Percentiles rank a stretch among this genome's conserved stretches.
Evolutionary conservation across 2,888 invertebrate species (phyloP).

Genomic region (Zootermopsis nevadensis): DNA sequence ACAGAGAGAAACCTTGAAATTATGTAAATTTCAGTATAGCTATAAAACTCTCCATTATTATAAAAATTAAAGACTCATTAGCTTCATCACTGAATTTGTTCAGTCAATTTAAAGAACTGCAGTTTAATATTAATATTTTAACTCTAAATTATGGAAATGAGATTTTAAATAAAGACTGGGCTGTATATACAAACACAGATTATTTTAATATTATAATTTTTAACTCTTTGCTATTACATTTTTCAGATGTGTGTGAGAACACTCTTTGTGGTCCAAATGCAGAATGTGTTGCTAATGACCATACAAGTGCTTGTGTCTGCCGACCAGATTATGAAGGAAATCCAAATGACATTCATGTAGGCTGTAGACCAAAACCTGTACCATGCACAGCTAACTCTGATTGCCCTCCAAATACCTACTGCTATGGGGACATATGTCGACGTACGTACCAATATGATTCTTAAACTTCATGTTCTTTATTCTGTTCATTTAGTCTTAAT

Average conservation of each 20-base stretch:
- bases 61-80: too few species aligned
- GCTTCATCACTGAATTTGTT: too few species aligned
- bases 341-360: conserved; percentile 74
- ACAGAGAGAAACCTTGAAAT: too few species aligned
- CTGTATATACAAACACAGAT: too few species aligned
- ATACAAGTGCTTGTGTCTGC: conserved; percentile 83
- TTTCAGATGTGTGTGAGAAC: conserved; percentile 80
- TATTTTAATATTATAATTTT: too few species aligned
- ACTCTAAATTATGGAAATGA: too few species aligned
- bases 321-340: conserved; percentile 82
- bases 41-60: too few species aligned
- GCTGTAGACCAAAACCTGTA: conserved; percentile 81
- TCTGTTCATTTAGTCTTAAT: too few species aligned
- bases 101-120: too few species aligned
- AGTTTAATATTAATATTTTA: too few species aligned
- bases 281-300: conserved; percentile 82
- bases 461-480: conserved; percentile 53
- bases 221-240: background rate
- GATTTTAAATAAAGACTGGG: too few species aligned
- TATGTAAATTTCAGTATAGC: too few species aligned
- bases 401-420: conserved; percentile 83
- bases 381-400: conserved; percentile 78
- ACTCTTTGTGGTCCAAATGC: conserved; percentile 85
- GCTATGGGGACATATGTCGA: conserved; percentile 83
- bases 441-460: conserved; percentile 68